Evolutionary conservation across 1,140 invertebrate genomes (phyloP), one percentile per base, ranked within the genome.

Genomic region (Bombyx mandarina): DNA sequence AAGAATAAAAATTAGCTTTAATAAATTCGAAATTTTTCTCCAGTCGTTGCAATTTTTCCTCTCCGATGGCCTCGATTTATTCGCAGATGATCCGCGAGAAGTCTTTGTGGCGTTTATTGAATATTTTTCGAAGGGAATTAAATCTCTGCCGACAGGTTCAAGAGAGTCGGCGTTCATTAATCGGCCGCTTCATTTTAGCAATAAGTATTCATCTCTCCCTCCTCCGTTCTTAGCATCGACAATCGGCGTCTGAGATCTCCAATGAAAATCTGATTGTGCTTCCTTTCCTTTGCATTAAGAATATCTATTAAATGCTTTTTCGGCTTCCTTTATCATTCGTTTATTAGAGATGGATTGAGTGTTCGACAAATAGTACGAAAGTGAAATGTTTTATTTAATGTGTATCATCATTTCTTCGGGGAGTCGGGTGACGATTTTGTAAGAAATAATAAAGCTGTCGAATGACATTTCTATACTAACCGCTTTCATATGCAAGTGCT

Each of bases 231-330:
- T 49, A 57, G 55, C 54, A 60, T 61, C 60, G 65, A 64, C 68
- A 45, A 49, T 45, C 56, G 58, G 44, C 61, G 66, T 61, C 45
- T 55, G 52, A 60, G 60, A 65, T 68, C 71, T 66, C 65, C 73
- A 81, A 79, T 81, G 78, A 82, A 79, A 81, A 80, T 82, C 75
- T 76, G 78, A 81, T 81, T 81, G 76, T 72, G 75, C 74, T 81
- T 77, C 72, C 73, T 77, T 84, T 73, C 73, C 71, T 77, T 84
- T 75, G 75, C 75, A 75, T 81, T 81, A 81, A 77, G 68, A 81
- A 79, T 77, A 74, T 74, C 71, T 77, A 78, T 74, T 69, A 75
- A 80, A 77, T 75, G 69, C 64, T 63, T 58, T 52, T 63, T 64
- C 61, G 60, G 65, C 63, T 35, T 35, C 26, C 26, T 69, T 62